Conservation (phyloP, 2,797 vertebrate species). For the Pangasius macronema region DNA sequence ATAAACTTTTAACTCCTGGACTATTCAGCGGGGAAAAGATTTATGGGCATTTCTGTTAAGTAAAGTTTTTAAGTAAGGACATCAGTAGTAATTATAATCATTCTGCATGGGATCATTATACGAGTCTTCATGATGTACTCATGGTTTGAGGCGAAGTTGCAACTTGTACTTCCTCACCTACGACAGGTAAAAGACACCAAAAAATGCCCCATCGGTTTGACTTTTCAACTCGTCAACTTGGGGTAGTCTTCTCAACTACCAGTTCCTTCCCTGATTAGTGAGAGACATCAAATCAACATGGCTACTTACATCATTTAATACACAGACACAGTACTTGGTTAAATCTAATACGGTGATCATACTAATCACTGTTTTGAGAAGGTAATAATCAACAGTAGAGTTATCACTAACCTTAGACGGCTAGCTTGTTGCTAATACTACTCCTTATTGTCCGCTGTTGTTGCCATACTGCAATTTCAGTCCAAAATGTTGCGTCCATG, state of each 20-base stretch:
- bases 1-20: neutral
- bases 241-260: neutral
- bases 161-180: neutral
- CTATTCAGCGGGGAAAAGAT: neutral
- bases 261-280: neutral
- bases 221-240: neutral
- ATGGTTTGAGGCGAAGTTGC: neutral
- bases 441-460: no score
- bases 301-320: neutral
- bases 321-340: neutral
- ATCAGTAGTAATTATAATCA: neutral
- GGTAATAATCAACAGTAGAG: no score
- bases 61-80: neutral
- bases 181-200: neutral
- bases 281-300: neutral
- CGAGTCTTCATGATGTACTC: neutral
- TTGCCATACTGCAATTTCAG: no score
- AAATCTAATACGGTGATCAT: neutral
- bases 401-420: no score
- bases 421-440: no score
- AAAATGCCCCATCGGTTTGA: neutral
- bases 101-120: neutral
- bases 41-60: neutral
- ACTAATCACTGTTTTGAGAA: no score
- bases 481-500: neutral